These are phyloP conservation scores for Panagrolaimus sp. DNA, from an alignment of 1,140 invertebrate species.

Conservation along the genomic window DNA sequence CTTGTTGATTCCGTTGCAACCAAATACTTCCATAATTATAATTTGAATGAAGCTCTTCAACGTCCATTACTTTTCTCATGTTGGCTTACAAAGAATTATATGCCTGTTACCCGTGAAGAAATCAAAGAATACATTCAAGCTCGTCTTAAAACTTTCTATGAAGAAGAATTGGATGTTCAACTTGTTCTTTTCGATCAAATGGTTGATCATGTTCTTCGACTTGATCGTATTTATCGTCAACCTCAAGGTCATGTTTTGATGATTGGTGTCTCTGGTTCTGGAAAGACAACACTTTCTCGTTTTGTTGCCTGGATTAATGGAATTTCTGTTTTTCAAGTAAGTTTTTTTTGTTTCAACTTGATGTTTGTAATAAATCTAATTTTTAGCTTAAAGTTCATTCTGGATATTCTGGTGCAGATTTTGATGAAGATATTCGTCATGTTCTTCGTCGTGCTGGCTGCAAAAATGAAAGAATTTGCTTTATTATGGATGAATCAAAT, in stretches of 20 bases:
- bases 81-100: slow-evolving; percentile 93
- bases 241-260: slow-evolving; percentile 88
- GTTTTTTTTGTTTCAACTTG: slow-evolving; percentile 59
- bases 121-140: slow-evolving; percentile 92
- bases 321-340: slow-evolving; percentile 92
- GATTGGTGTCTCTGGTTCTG: slow-evolving; percentile 93
- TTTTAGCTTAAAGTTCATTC: slow-evolving; percentile 77
- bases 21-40: slow-evolving; percentile 83
- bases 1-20: slow-evolving; percentile 88
- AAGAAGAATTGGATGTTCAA: slow-evolving; percentile 96
- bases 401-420: slow-evolving; percentile 95
- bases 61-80: slow-evolving; percentile 95
- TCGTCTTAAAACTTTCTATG: slow-evolving; percentile 96
- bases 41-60: slow-evolving; percentile 71
- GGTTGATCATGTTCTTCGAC: slow-evolving; percentile 91
- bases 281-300: slow-evolving; percentile 93
- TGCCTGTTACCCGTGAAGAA: slow-evolving; percentile 89
- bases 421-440: slow-evolving; percentile 92
- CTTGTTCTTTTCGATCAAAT: slow-evolving; percentile 97
- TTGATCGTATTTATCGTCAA: slow-evolving; percentile 96
- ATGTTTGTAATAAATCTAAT: slow-evolving; percentile 5
- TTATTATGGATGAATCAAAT: slow-evolving; percentile 98
- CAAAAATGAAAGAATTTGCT: slow-evolving; percentile 96
- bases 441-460: slow-evolving; percentile 89
- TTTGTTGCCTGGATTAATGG: slow-evolving; percentile 99